Conservation (phyloP, 2,113 vertebrate species). For the Oncorhynchus mykiss region DNA sequence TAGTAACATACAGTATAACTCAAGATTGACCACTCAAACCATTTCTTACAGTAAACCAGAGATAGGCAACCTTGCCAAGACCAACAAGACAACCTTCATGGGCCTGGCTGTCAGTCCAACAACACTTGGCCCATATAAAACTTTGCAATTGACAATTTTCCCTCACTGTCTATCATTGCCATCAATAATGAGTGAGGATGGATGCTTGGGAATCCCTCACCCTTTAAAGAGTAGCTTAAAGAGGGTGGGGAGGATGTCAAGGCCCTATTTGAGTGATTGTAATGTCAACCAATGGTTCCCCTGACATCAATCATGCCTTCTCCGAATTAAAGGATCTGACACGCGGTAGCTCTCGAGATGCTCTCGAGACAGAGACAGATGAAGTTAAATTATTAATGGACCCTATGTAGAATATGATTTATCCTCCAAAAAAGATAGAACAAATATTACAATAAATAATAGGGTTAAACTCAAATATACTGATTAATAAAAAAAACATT, state of each 20-base stretch:
- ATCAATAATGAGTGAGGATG: constrained; percentile 25
- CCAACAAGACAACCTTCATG: constrained; percentile 12
- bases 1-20: not conserved
- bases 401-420: constrained; percentile 12
- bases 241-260: constrained; percentile 47
- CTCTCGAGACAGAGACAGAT: constrained; percentile 56
- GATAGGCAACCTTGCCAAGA: constrained; percentile 13
- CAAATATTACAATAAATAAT: too few relatives aligned
- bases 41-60: constrained; percentile 21
- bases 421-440: too few relatives aligned
- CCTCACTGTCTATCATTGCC: constrained; percentile 39
- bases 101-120: constrained; percentile 10
- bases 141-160: constrained; percentile 21
- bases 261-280: constrained; percentile 64
- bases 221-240: constrained; percentile 61
- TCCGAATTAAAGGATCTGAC: constrained; percentile 63
- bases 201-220: constrained; percentile 31
- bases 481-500: too few relatives aligned
- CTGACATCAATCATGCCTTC: constrained; percentile 66
- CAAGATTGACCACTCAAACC: constrained; percentile 10
- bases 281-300: constrained; percentile 52
- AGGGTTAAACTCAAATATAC: too few relatives aligned
- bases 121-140: not conserved
- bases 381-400: constrained; percentile 63
- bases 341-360: constrained; percentile 49